Base-by-base conservation (phyloP, 2,888 invertebrate species). In the Mayetiola destructor region DNA sequence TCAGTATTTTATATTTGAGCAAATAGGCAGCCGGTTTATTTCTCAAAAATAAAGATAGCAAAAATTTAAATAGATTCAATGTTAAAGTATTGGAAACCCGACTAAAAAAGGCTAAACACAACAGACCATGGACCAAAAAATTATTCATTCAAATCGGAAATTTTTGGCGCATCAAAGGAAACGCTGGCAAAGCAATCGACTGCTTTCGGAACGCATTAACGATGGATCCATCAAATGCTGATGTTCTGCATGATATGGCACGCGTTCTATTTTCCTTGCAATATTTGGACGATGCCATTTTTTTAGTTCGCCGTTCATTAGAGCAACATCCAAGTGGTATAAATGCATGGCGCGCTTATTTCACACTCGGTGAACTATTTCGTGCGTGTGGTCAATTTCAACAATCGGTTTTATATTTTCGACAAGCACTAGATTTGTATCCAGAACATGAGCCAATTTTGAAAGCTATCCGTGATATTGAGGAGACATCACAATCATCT, bases 111-210 rank as follows among this genome's bases (percentile, higher is more conserved):
- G 84, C 84, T 12, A 88, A 87, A 69, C 76, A 82, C 65, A 87
- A 87, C 76, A 89, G 88, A 72, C 87, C 88, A 59, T 85, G 85
- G 66, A 86, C 87, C 57, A 84, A 88, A 23, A 85, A 88, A 66
- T 76, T 90, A 55, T 90, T 88, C 69, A 91, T 90, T 69, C 88
- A 91, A 71, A 89, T 92, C 66, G 91, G 91, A 2, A 91, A 92
- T 72, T 91, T 88, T 71, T 91, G 88, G 88, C 79, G 90, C 61
- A 86, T 91, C 63, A 88, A 89, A 70, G 91, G 91, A 4, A 86
- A 91, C 68, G 87, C 90, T 6, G 79, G 85, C 66, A 81, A 83
- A 66, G 87, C 90, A 1, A 90, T 92, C 60, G 91, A 92, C 71
- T 92, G 91, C 69, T 92, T 91, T 72, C 79, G 91, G 60, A 78